phyloP scores from a whole-genome alignment of 2,888 invertebrate species.

The Acronicta leporina region DNA sequence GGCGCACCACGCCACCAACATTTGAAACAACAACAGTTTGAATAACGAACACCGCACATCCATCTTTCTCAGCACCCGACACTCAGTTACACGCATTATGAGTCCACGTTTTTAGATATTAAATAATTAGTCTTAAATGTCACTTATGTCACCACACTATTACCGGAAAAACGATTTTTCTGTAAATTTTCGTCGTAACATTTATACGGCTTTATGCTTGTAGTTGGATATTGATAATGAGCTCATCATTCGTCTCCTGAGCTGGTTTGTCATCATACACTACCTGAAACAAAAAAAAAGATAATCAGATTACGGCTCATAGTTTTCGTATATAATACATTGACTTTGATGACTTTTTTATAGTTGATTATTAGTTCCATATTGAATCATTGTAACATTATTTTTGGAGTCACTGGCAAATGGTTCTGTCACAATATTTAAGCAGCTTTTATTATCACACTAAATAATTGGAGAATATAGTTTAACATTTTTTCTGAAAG shows the following conservation, averaged over 20 bases:
- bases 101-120: slow-evolving; percentile 59
- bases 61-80: slow-evolving; percentile 79
- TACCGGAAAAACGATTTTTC: slow-evolving; percentile 52
- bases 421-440: slow-evolving; percentile 22
- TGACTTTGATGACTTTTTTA: slow-evolving; percentile 22
- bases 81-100: slow-evolving; percentile 75
- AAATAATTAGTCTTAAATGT: slow-evolving; percentile 50
- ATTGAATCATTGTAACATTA: slow-evolving; percentile 15
- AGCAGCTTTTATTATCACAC: slow-evolving; percentile 9
- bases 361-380: slow-evolving; percentile 12
- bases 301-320: slow-evolving; percentile 32
- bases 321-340: slow-evolving; percentile 24
- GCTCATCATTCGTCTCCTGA: slow-evolving; percentile 73
- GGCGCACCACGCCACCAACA: slow-evolving; percentile 80
- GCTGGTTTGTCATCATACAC: slow-evolving; percentile 81
- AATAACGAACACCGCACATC: slow-evolving; percentile 82
- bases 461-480: not conserved
- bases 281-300: slow-evolving; percentile 77
- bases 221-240: slow-evolving; percentile 81
- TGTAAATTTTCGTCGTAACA: slow-evolving; percentile 49
- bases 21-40: slow-evolving; percentile 83
- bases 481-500: not conserved
- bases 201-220: slow-evolving; percentile 79
- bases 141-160: slow-evolving; percentile 53
- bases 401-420: slow-evolving; percentile 11